These are phyloP conservation scores for Lasioglossum marginatum DNA, from an alignment of 2,888 invertebrate species.

Conservation along the genomic window DNA sequence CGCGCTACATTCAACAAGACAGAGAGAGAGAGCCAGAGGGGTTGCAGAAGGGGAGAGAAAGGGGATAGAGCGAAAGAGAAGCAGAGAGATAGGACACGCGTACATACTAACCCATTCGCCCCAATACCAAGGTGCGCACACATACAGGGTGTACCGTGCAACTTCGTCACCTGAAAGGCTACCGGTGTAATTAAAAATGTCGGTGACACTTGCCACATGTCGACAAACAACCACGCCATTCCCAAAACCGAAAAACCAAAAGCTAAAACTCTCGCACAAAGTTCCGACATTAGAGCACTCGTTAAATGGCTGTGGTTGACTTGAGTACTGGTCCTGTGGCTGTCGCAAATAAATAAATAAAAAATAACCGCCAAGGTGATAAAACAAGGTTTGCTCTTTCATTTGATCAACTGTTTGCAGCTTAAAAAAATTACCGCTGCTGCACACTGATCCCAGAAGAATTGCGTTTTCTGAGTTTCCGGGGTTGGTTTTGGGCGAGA, in stretches of 20 bases:
- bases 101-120: slow-evolving; percentile 24
- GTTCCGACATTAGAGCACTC: not conserved
- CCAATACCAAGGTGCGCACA: slow-evolving; percentile 10
- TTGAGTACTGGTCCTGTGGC: not conserved
- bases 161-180: not conserved
- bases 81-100: slow-evolving; percentile 9
- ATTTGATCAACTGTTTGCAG: not conserved
- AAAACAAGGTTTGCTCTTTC: not conserved
- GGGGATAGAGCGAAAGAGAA: not conserved
- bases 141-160: slow-evolving; percentile 6
- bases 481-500: not conserved
- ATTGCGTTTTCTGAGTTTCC: not conserved
- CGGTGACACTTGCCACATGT: slow-evolving; percentile 1
- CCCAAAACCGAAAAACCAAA: not conserved
- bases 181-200: slow-evolving; percentile 5
- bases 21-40: slow-evolving; percentile 40
- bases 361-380: not conserved
- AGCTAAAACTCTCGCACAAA: not conserved
- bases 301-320: not conserved
- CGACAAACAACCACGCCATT: not conserved
- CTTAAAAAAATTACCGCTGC: not conserved
- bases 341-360: not conserved
- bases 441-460: not conserved
- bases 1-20: slow-evolving; percentile 77
- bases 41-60: slow-evolving; percentile 7